Evolutionary conservation across 2,113 vertebrate species (phyloP).

Genomic region (Genyomyrus donnyi): DNA sequence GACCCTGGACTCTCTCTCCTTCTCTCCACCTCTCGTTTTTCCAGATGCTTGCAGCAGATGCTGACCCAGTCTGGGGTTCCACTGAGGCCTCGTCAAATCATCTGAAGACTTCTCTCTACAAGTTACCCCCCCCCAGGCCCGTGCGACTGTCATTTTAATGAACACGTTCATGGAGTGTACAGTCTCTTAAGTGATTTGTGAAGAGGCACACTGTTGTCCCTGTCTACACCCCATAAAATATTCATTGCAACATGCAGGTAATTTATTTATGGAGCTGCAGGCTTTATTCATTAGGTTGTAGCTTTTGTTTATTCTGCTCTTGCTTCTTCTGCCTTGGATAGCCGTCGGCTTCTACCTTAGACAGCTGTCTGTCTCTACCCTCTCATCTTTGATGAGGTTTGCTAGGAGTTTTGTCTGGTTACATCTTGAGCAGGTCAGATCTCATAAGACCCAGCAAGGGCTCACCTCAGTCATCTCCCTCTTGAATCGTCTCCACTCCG

Average conservation of each 20-base stretch:
- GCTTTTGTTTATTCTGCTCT: constrained; percentile 8
- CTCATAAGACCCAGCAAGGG: background rate
- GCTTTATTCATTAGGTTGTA: constrained; percentile 6
- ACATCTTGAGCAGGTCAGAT: background rate
- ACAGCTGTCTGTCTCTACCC: background rate
- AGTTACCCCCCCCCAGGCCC: background rate
- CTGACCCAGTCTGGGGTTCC: constrained; percentile 95
- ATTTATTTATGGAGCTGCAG: constrained; percentile 23
- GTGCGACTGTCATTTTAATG: background rate
- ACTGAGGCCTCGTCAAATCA: constrained; percentile 78
- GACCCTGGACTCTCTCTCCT: background rate
- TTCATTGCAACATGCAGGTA: background rate
- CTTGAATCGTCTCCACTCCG: background rate
- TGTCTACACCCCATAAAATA: background rate
- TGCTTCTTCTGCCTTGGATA: background rate
- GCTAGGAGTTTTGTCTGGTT: background rate
- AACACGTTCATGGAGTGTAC: background rate
- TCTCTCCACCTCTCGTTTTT: background rate
- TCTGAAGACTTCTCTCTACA: constrained; percentile 72
- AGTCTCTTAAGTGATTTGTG: constrained; percentile 16
- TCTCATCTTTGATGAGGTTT: background rate
- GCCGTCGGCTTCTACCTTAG: background rate
- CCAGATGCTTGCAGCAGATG: constrained; percentile 76
- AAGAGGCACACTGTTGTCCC: background rate
- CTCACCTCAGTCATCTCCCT: background rate